Base-by-base conservation (phyloP, 2,888 invertebrate species). In the Drosophila mettleri region DNA sequence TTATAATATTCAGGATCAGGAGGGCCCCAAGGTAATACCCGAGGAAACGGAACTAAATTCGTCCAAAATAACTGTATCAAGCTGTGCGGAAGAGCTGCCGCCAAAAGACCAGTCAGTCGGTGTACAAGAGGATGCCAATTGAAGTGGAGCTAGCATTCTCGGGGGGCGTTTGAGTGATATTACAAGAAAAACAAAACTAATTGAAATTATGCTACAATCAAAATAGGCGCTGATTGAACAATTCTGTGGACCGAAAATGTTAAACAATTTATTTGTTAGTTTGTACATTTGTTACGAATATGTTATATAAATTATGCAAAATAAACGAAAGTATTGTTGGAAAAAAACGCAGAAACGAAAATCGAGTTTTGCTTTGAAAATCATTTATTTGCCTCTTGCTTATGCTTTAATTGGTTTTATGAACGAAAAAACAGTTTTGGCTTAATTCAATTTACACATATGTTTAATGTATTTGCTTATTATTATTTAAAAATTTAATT, bases 1-100 rank as follows among this genome's bases (percentile, higher is more conserved):
- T 45, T 29, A 43, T 3, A 6, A 27, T 38, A 7, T 33, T 8
- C 63, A 92, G 92, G 92, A 92, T 78, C 90, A 90, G 67, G 92
- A 92, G 62, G 93, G 94, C 8, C 93, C 94, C 10, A 94, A 94
- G 86, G 94, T 94, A n/a, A 95, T 95, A 60, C 94, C 94, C 0
- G 95, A 95, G 83, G 95, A 95, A 80, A 88, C 90, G 43, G 91
- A 91, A 66, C 68, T 90, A 24, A 85, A 86, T 52, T 85, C 86
- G 69, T 89, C 90, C 10, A 89, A 89, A 60, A 66, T 74, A 33
- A 86, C 82, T 39, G 85, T 89, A 7, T 66, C 79, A 2, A 82
- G 79, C 53, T 64, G 51, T 43, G 22, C 64, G 53, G 83, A 88
- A 34, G 86, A 79, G 57, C n/a, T 24, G 10, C 61, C 49, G 3